These are phyloP conservation scores for Jordanella pulchra DNA, from an alignment of 2,797 vertebrate genomes.

Conservation along the genomic window DNA sequence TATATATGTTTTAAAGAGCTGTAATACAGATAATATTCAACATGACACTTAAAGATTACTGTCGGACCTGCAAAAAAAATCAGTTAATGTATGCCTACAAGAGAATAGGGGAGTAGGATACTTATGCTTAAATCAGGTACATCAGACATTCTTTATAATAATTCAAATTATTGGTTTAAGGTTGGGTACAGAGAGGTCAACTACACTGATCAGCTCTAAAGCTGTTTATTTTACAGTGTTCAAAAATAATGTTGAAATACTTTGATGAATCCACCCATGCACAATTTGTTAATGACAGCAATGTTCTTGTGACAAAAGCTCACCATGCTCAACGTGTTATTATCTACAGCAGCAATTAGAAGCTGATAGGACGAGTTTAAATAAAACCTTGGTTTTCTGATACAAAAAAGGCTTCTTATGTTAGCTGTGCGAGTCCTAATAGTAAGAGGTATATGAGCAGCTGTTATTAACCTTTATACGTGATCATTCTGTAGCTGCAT, in stretches of 20 bases:
- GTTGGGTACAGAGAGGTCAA: conserved; percentile 7
- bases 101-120: conserved; percentile 13
- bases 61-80: conserved; percentile 9
- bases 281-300: conserved; percentile 4
- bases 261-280: conserved; percentile 6
- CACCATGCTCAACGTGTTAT: conserved; percentile 9
- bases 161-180: conserved; percentile 12
- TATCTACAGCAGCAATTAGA: conserved; percentile 10
- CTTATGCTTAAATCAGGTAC: conserved; percentile 25
- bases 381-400: conserved; percentile 2
- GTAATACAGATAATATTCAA: conserved; percentile 5
- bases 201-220: conserved; percentile 5
- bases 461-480: conserved; percentile 19
- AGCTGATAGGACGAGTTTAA: conserved; percentile 19
- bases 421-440: conserved; percentile 18
- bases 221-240: conserved; percentile 3
- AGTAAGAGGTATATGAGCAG: conserved; percentile 1
- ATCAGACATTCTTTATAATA: conserved; percentile 11
- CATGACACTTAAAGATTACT: conserved; percentile 7
- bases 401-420: conserved; percentile 24
- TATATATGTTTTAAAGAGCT: conserved; percentile 14
- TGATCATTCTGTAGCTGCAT: conserved; percentile 24
- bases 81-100: conserved; percentile 4
- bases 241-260: neutral
- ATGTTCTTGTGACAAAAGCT: conserved; percentile 8